Base-by-base conservation (phyloP, 2,113 vertebrate genomes). In the Agelaius phoeniceus region DNA sequence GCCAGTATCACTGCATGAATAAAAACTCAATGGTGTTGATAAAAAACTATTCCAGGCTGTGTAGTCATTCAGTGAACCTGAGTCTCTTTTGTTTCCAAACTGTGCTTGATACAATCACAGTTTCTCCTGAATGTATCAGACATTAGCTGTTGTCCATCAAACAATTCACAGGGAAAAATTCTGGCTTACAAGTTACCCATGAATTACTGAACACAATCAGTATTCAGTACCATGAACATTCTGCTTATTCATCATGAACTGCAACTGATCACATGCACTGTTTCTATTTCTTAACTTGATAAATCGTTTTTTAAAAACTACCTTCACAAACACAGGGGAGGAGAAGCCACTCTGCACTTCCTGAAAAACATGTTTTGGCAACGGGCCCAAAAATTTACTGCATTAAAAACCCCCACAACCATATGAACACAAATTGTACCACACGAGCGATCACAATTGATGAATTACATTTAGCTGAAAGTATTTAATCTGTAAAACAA, bases 401-500 rank as follows among this genome's bases (percentile, higher is more conserved):
- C 71, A 79, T 77, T 67, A 80, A 52, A 67, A 11, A 1, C 1
- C 13, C n/a, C 39, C 76, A 16, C 37, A 92, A 75, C 39, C 46
- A 41, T 62, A 94, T 6, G 65, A 90, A 91, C 63, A 89, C 49
- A 81, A 77, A 81, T 76, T 85, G 69, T 72, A 90, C 85, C 75
- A 84, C 31, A 49, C 0, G 1, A 96, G 66, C 2, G 2, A 55
- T 92, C 63, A 63, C 26, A 86, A 54, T 46, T 85, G 91, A 92
- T 80, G 67, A 89, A 83, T 84, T 91, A 88, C 5, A 7, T 82
- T 82, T 75, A 91, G 75, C 43, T 80, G 48, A 77, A 92, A 87
- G 74, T 85, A 84, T 80, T 90, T 91, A 17, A 88, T 65, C 59
- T 89, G 66, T 87, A 90, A 84, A 94, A 94, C 39, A 96, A 95